These are phyloP conservation scores for Electrona antarctica DNA, from an alignment of 2,113 vertebrate genomes.

Conservation along the genomic window DNA sequence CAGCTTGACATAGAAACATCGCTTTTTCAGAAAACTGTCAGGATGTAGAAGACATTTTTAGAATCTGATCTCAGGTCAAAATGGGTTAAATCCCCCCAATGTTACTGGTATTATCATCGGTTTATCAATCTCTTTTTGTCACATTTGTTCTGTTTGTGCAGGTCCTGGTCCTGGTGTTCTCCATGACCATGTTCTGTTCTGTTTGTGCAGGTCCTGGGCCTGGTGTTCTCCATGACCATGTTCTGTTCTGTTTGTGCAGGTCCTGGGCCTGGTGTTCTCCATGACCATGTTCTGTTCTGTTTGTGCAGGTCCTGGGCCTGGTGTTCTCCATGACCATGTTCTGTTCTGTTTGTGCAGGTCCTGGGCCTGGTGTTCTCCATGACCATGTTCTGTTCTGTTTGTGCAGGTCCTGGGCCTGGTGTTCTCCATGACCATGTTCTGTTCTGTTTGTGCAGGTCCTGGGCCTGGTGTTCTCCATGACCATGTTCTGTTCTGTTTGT, in stretches of 20 bases:
- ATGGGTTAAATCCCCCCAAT: too few relatives aligned
- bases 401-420: conserved; percentile 93
- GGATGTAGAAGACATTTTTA: too few relatives aligned
- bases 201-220: conserved; percentile 90
- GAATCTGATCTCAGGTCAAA: too few relatives aligned
- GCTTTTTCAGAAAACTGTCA: too few relatives aligned
- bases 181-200: conserved; percentile 99
- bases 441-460: conserved; percentile 91
- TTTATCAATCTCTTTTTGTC: too few relatives aligned
- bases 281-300: conserved; percentile 99
- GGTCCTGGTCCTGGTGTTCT: conserved; percentile 96
- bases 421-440: conserved; percentile 99
- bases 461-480: conserved; percentile 97
- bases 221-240: conserved; percentile 99
- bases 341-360: conserved; percentile 90
- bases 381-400: conserved; percentile 98
- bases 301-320: conserved; percentile 91
- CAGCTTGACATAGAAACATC: too few relatives aligned
- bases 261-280: conserved; percentile 95
- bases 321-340: conserved; percentile 99
- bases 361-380: conserved; percentile 97
- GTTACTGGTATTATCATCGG: too few relatives aligned
- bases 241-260: conserved; percentile 93
- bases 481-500: conserved; percentile 94
- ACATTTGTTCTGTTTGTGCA: too few relatives aligned